These are phyloP conservation scores for Phymatocera aterrima DNA, from an alignment of 2,888 invertebrate genomes.

Conservation along the genomic window DNA sequence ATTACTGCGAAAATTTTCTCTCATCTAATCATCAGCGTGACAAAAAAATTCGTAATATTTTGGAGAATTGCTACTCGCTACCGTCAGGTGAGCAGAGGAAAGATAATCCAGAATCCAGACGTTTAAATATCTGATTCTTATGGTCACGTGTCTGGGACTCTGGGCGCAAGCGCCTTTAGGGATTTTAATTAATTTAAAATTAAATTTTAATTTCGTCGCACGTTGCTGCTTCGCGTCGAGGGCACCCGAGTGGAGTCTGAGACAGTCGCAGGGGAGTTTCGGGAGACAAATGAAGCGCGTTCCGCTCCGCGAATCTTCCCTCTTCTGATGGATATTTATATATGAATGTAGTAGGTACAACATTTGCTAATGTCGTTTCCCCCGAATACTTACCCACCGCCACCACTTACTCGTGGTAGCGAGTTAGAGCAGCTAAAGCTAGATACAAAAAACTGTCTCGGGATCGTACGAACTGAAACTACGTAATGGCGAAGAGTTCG, in stretches of 20 bases:
- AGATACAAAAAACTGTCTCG: neutral
- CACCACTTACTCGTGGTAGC: neutral
- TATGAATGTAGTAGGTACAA: slow-evolving; percentile 3
- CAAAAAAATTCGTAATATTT: too few relatives aligned
- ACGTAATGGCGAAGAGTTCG: neutral
- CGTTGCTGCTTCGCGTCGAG: slow-evolving; percentile 1
- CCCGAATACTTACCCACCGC: too few relatives aligned
- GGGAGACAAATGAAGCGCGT: slow-evolving; percentile 58
- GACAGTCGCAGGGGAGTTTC: slow-evolving; percentile 56
- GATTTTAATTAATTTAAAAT: slow-evolving; percentile 44
- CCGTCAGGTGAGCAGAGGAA: too few relatives aligned
- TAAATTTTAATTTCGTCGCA: slow-evolving; percentile 44
- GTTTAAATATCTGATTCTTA: slow-evolving; percentile 16
- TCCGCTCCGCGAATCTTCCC: slow-evolving; percentile 49
- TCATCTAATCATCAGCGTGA: too few relatives aligned
- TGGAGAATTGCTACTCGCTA: too few relatives aligned
- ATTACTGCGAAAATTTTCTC: too few relatives aligned
- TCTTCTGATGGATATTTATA: slow-evolving; percentile 28
- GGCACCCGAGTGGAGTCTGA: slow-evolving; percentile 2
- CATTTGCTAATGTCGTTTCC: slow-evolving; percentile 34
- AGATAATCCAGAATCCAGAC: too few relatives aligned
- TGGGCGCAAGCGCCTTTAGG: slow-evolving; percentile 38
- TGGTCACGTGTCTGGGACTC: slow-evolving; percentile 60
- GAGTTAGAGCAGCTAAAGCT: neutral
- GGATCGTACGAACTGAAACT: neutral